A percentile compares a stretch with the other conserved stretches of the same genome.
Evolutionary conservation across 2,888 invertebrate genomes (phyloP).

Genomic region (Chelonus formosanus): DNA sequence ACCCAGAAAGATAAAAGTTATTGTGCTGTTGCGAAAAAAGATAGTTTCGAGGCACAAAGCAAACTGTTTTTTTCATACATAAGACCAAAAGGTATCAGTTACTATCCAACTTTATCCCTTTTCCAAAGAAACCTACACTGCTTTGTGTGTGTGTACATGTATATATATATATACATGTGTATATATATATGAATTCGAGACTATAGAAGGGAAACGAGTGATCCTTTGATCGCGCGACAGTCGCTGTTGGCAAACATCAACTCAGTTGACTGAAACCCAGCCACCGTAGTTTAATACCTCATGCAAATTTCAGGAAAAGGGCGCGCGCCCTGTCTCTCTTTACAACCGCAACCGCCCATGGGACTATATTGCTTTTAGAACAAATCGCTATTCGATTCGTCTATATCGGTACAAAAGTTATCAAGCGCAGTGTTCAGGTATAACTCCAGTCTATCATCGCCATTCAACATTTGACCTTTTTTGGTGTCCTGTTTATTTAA

Average conservation of each 20-base stretch:
- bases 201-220: conserved; percentile 41
- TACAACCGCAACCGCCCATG: conserved; percentile 36
- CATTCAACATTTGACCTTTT: too few species aligned
- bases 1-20: too few species aligned
- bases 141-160: neutral
- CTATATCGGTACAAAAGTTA: neutral
- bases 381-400: conserved; percentile 62
- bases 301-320: conserved; percentile 64
- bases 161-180: conserved; percentile 9
- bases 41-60: too few species aligned
- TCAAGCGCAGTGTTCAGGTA: neutral
- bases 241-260: conserved; percentile 63
- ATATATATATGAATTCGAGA: conserved; percentile 6
- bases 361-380: conserved; percentile 63
- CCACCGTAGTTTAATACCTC: conserved; percentile 65
- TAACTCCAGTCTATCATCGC: too few species aligned
- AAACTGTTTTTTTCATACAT: too few species aligned
- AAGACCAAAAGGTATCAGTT: too few species aligned
- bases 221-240: conserved; percentile 64
- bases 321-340: conserved; percentile 42
- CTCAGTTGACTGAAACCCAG: conserved; percentile 56
- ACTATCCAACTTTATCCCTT: too few species aligned
- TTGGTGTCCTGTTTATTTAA: too few species aligned
- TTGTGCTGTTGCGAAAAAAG: too few species aligned
- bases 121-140: too few species aligned